Evolutionary conservation across 2,888 invertebrate species (phyloP).

Genomic region (Panopea generosa): DNA sequence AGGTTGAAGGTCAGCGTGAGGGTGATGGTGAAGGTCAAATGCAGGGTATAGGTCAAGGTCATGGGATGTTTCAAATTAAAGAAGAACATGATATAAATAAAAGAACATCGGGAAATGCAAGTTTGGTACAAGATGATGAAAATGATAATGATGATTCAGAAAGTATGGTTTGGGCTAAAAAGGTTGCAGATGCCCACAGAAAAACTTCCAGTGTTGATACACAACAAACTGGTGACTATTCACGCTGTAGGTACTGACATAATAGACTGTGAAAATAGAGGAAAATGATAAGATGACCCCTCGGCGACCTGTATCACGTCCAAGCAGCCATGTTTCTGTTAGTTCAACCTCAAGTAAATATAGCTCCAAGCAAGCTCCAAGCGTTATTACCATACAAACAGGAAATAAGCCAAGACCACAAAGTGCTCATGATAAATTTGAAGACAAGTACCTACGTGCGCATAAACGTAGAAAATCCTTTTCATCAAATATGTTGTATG

Average conservation of each 20-base stretch:
- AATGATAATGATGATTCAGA: slow-evolving; percentile 13
- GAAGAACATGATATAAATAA: slow-evolving; percentile 14
- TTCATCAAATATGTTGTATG: slow-evolving; percentile 5
- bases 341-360: slow-evolving; percentile 2
- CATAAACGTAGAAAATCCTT: not conserved
- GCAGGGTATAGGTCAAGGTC: slow-evolving; percentile 53
- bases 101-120: not conserved
- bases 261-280: not conserved
- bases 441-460: too few relatives aligned
- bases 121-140: slow-evolving; percentile 1
- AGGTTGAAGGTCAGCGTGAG: slow-evolving; percentile 49
- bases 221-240: too few relatives aligned
- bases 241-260: not conserved
- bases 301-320: not conserved
- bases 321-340: slow-evolving; percentile 7
- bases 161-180: slow-evolving; percentile 28
- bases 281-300: too few relatives aligned
- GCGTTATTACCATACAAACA: slow-evolving; percentile 1
- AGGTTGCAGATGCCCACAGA: slow-evolving; percentile 21
- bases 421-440: too few relatives aligned
- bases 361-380: slow-evolving; percentile 1
- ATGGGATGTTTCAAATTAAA: slow-evolving; percentile 43
- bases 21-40: slow-evolving; percentile 28
- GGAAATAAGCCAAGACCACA: too few relatives aligned
- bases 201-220: not conserved